These are phyloP conservation scores for Rhagophthalmus giganteus DNA, from an alignment of 2,888 invertebrate genomes.

Conservation along the genomic window DNA sequence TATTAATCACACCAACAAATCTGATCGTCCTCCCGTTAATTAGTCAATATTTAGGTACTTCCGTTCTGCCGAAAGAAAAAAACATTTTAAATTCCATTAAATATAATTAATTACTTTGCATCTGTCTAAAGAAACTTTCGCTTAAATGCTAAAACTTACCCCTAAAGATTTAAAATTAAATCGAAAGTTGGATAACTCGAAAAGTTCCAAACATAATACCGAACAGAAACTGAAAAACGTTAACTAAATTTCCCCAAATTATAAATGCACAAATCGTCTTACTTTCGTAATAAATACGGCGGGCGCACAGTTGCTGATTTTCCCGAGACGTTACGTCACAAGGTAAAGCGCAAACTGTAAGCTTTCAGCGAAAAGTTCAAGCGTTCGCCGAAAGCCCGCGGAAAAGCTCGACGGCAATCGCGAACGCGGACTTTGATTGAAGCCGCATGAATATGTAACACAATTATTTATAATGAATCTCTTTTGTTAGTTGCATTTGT, in stretches of 20 bases:
- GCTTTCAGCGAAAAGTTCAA: constrained; percentile 33
- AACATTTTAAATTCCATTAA: too few species aligned
- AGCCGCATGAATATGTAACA: constrained; percentile 30
- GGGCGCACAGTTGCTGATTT: constrained; percentile 20
- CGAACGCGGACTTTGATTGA: constrained; percentile 29
- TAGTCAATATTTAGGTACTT: too few species aligned
- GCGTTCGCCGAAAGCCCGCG: constrained; percentile 29
- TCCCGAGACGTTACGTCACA: constrained; percentile 29
- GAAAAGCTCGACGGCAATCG: constrained; percentile 24
- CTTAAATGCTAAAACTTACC: too few species aligned
- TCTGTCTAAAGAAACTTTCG: constrained; percentile 3
- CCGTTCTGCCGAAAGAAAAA: too few species aligned
- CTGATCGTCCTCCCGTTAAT: too few species aligned
- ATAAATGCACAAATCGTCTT: constrained; percentile 10
- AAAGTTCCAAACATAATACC: background rate
- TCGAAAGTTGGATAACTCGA: too few species aligned
- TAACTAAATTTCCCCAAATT: constrained; percentile 1
- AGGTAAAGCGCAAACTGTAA: constrained; percentile 34
- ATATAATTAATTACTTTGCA: constrained; percentile 1
- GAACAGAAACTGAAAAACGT: constrained; percentile 3
- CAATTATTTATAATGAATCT: constrained; percentile 32
- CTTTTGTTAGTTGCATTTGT: constrained; percentile 32
- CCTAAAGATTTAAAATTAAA: too few species aligned
- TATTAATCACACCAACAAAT: too few species aligned
- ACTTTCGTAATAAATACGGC: constrained; percentile 11